Conservation (phyloP, 2,888 invertebrate species). For the Tubulanus polymorphus region DNA sequence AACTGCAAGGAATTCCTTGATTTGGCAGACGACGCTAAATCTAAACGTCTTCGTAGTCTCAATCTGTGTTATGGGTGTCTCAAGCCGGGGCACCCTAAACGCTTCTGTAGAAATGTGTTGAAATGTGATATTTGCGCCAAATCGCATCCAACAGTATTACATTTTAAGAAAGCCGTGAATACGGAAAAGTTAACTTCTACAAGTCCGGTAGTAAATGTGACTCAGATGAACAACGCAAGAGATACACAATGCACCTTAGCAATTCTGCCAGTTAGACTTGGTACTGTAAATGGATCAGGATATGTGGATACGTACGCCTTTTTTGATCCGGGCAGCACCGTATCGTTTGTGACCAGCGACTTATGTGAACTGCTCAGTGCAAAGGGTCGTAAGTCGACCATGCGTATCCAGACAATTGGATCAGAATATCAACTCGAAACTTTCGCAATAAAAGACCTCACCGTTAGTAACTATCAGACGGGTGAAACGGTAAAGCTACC, state of each 20-base stretch:
- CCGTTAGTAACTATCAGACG: not conserved
- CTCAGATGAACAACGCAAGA: not conserved
- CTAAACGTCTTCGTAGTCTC: no score
- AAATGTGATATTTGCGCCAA: not conserved
- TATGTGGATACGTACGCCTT: not conserved
- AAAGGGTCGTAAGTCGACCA: not conserved
- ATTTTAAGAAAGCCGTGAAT: no score
- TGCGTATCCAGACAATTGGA: not conserved
- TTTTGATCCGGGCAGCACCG: not conserved
- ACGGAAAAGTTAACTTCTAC: no score
- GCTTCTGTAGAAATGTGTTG: not conserved
- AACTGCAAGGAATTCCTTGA: no score
- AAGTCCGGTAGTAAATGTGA: not conserved
- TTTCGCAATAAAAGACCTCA: not conserved
- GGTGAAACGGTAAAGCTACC: not conserved
- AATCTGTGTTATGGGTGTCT: not conserved
- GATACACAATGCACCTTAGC: constrained; percentile 5
- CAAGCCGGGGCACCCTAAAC: constrained; percentile 1
- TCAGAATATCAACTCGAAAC: not conserved
- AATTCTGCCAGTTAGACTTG: not conserved
- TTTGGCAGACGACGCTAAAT: no score
- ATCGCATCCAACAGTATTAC: not conserved
- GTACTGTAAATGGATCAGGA: not conserved
- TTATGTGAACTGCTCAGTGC: not conserved
- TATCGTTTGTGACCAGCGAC: not conserved